These are phyloP conservation scores for Thymelicus lineola DNA, from an alignment of 2,888 invertebrate species.

Conservation along the genomic window DNA sequence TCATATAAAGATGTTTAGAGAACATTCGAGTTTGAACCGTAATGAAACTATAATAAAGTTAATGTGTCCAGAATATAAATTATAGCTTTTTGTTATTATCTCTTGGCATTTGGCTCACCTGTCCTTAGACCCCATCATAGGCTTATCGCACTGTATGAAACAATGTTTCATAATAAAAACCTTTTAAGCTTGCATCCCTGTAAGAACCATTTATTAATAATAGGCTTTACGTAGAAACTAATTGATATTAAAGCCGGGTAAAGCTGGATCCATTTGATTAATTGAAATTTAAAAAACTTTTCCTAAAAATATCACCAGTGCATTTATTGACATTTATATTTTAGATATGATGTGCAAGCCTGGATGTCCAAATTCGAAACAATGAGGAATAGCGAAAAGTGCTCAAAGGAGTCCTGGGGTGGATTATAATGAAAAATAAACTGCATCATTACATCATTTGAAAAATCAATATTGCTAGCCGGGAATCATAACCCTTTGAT, in stretches of 20 bases:
- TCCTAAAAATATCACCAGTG: too few species aligned
- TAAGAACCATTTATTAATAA: background rate
- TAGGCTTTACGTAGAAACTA: background rate
- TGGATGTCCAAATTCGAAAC: too few species aligned
- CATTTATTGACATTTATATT: too few species aligned
- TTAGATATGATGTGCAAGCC: too few species aligned
- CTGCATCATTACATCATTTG: too few species aligned
- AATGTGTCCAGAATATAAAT: conserved; percentile 34
- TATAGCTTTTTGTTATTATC: conserved; percentile 25
- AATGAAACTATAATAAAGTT: conserved; percentile 31
- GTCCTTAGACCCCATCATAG: conserved; percentile 6
- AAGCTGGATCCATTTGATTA: too few species aligned
- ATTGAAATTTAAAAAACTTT: too few species aligned
- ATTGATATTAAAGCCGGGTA: background rate
- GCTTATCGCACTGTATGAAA: conserved; percentile 21
- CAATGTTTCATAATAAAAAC: conserved; percentile 9
- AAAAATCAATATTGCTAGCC: too few species aligned
- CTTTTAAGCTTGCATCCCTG: conserved; percentile 4
- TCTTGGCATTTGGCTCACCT: conserved; percentile 34
- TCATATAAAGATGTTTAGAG: background rate
- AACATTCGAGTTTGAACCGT: background rate
- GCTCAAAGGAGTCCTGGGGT: too few species aligned
- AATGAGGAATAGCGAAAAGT: too few species aligned
- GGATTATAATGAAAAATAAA: too few species aligned
- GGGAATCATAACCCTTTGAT: too few species aligned